Evolutionary conservation across 2,113 vertebrate species (phyloP).

Genomic region (Apteryx mantelli): DNA sequence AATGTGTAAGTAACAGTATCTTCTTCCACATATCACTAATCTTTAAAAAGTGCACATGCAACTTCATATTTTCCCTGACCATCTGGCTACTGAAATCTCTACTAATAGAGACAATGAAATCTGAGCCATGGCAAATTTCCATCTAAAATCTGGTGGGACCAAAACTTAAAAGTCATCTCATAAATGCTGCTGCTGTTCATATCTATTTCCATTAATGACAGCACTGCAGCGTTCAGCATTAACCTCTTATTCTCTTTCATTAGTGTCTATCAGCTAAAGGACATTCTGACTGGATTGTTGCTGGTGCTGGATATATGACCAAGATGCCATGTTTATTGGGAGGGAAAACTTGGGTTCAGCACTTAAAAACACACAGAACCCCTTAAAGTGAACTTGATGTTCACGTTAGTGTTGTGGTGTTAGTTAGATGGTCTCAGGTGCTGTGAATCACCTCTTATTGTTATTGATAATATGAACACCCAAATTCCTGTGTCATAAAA

Average conservation of each 20-base stretch:
- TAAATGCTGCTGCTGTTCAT: background rate
- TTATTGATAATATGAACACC: background rate
- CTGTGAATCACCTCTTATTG: background rate
- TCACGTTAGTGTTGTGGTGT: background rate
- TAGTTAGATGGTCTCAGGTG: background rate
- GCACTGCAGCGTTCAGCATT: background rate
- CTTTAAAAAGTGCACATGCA: slow-evolving; percentile 10
- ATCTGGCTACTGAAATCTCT: slow-evolving; percentile 33
- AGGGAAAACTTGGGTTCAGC: background rate
- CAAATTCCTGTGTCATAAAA: background rate
- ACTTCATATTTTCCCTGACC: slow-evolving; percentile 32
- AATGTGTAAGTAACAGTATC: slow-evolving; percentile 11
- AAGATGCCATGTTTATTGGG: background rate
- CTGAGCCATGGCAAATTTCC: slow-evolving; percentile 5
- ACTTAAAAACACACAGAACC: background rate
- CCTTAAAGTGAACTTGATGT: background rate
- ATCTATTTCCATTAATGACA: slow-evolving; percentile 7
- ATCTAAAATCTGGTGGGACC: slow-evolving; percentile 27
- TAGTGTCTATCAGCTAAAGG: background rate
- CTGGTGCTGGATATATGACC: background rate
- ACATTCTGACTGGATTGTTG: background rate
- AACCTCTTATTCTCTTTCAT: slow-evolving; percentile 7
- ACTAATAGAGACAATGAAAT: slow-evolving; percentile 25
- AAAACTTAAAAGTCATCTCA: slow-evolving; percentile 32
- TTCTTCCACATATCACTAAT: slow-evolving; percentile 26